phyloP scores from a whole-genome alignment of 2,113 vertebrate species.

The Coptodon rendalli region DNA sequence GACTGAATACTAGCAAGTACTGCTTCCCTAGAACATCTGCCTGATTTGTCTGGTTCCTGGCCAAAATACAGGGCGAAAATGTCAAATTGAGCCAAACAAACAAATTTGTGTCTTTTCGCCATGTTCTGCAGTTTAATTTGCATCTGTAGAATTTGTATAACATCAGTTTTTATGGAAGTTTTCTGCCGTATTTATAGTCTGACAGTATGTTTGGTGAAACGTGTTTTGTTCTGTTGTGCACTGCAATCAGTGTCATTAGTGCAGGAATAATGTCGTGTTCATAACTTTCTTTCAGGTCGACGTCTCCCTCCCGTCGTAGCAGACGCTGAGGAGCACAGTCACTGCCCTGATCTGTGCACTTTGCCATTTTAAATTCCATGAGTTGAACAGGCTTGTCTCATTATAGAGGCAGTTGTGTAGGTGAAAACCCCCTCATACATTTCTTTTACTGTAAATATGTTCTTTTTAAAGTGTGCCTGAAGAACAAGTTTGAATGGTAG shows the following conservation, averaged over 20 bases:
- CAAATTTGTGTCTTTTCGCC: background rate
- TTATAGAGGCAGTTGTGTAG: constrained; percentile 99
- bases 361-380: constrained; percentile 93
- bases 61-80: background rate
- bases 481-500: constrained; percentile 77
- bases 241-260: background rate
- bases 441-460: constrained; percentile 83
- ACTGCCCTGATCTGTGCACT: constrained; percentile 78
- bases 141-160: background rate
- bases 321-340: constrained; percentile 86
- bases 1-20: background rate
- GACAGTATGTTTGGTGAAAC: background rate
- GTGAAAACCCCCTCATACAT: constrained; percentile 72
- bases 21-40: background rate
- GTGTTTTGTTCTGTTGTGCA: constrained; percentile 10
- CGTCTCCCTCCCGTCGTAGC: constrained; percentile 88
- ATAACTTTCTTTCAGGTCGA: constrained; percentile 84
- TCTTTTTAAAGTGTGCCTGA: constrained; percentile 89
- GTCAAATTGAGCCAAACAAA: background rate
- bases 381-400: constrained; percentile 99
- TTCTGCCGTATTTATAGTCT: background rate
- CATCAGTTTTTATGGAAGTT: background rate
- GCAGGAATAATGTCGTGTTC: constrained; percentile 46
- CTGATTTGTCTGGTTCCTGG: background rate
- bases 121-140: background rate